These are phyloP conservation scores for Arctocebus calabarensis DNA, from an alignment of 2,797 vertebrate species.

Conservation along the genomic window DNA sequence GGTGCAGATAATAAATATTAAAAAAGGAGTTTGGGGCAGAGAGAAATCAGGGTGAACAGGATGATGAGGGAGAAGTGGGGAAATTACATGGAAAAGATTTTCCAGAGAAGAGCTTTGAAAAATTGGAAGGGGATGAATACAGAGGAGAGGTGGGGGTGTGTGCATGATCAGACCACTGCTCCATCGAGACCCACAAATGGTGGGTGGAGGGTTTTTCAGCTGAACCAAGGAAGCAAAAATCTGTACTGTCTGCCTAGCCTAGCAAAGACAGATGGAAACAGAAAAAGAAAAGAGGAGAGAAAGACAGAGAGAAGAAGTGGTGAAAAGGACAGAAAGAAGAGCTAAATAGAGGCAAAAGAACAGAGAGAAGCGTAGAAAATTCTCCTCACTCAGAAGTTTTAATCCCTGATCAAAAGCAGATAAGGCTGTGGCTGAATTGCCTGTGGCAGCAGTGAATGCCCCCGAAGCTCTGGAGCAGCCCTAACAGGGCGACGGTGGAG, in stretches of 20 bases:
- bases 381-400: background rate
- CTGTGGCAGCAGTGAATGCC: too few species aligned
- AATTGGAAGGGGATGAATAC: background rate
- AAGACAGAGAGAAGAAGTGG: background rate
- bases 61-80: accelerated
- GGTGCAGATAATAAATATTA: background rate
- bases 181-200: background rate
- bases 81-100: background rate
- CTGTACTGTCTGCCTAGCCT: background rate
- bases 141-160: accelerated
- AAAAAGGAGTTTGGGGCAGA: background rate
- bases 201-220: background rate
- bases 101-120: background rate
- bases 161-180: accelerated
- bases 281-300: too few species aligned
- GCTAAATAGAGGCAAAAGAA: background rate
- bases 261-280: background rate
- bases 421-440: background rate
- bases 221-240: background rate
- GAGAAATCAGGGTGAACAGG: background rate
- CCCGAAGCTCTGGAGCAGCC: background rate
- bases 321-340: background rate
- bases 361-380: background rate
- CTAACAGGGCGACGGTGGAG: background rate
- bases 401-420: background rate